Evolutionary conservation across 2,113 vertebrate genomes (phyloP), one percentile per base, ranked within the genome.

Genomic region (Ochotona curzoniae): DNA sequence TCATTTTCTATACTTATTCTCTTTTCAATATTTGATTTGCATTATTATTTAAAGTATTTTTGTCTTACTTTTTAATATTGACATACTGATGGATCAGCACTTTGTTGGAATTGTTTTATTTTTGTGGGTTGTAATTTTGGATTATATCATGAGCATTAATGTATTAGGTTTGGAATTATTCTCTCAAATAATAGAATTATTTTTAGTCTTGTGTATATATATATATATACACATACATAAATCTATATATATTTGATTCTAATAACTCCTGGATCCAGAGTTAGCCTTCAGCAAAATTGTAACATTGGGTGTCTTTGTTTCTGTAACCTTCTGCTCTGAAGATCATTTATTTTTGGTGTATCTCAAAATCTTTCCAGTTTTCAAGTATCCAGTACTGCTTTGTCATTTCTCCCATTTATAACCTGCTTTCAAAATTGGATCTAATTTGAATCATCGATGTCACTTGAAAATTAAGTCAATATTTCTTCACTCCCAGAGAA

Each of bases 261-360:
- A 96, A 94, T 90, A 94, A 93, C 90, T 57, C 64, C 60, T 92
- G 83, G 35, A 95, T 94, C 70, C 89, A 94, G 82, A 51, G 78
- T 88, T 96, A 96, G 91, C 86, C 86, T 94, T 96, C 95, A 96
- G 96, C 91, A 94, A 96, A 92, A 96, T 94, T 90, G 95, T 93
- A 57, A 94, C 92, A 94, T 83, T 89, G 79, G 86, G 87, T 96
- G 70, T 83, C 86, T 96, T 96, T 94, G 83, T 95, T 94, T 86
- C 85, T 75, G 8, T 93, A 93, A 87, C 86, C 70, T 96, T 94
- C 79, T 90, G 54, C 95, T 91, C n/a, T 35, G 15, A 32, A 76
- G 66, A 89, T 95, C 79, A 70, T 92, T 96, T 92, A 93, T 96
- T 96, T 96, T 95, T 92, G 89, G 85, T 87, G 20, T 92, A 96